phyloP scores from a whole-genome alignment of 2,888 invertebrate species.

The Vandiemenella viatica region DNA sequence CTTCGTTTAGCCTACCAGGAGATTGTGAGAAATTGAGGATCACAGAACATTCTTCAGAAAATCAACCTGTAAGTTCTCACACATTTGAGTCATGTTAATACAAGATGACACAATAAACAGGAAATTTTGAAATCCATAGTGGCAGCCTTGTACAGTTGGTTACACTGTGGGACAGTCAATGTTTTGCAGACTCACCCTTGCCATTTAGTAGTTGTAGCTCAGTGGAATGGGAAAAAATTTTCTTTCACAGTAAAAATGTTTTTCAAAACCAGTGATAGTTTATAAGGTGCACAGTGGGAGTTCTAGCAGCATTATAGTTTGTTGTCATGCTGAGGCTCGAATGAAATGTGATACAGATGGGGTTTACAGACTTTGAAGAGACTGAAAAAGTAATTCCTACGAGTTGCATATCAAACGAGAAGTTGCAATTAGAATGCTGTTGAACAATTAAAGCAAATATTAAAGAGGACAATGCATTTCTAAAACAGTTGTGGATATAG shows the following conservation, averaged over 20 bases:
- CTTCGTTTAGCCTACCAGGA: too few species aligned
- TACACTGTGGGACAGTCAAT: not conserved
- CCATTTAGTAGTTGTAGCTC: not conserved
- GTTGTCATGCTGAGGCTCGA: not conserved
- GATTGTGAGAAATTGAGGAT: too few species aligned
- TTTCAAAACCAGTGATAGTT: constrained; percentile 1
- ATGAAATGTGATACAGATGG: not conserved
- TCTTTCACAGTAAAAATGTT: not conserved
- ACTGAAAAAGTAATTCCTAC: not conserved
- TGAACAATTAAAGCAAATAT: not conserved
- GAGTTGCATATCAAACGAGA: not conserved
- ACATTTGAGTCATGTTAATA: too few species aligned
- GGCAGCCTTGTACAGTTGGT: not conserved
- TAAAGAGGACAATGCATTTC: not conserved
- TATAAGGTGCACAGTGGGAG: not conserved
- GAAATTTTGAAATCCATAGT: not conserved
- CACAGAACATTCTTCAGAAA: too few species aligned
- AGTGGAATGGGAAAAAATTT: not conserved
- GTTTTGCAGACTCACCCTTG: not conserved
- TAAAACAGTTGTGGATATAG: constrained; percentile 2
- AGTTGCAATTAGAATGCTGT: not conserved
- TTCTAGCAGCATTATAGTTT: not conserved
- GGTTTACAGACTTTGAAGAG: not conserved
- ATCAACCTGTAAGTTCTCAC: too few species aligned
- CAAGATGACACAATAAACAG: not conserved